Conservation (phyloP, 2,888 invertebrate genomes). For the Baccha elongata region DNA sequence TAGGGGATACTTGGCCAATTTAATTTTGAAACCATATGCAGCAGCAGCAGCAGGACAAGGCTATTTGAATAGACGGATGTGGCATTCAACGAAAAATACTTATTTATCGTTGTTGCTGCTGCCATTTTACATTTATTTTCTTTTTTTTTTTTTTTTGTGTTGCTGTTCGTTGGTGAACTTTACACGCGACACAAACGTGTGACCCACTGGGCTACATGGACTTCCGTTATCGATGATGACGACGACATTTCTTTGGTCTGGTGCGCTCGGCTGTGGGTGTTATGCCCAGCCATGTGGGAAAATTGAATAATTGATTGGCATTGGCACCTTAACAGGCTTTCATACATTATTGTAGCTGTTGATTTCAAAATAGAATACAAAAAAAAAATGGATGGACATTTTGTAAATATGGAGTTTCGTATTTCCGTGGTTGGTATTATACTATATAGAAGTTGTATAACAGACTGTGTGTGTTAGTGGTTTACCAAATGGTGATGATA, state of each 20-base stretch:
- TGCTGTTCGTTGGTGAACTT: constrained; percentile 25
- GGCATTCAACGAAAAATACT: constrained; percentile 41
- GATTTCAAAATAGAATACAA: constrained; percentile 39
- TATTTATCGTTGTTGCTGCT: constrained; percentile 44
- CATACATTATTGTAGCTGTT: constrained; percentile 53
- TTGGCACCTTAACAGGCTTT: constrained; percentile 71
- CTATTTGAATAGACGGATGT: constrained; percentile 46
- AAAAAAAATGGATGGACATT: constrained; percentile 15
- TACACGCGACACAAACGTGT: constrained; percentile 33
- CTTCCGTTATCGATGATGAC: constrained; percentile 23
- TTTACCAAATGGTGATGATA: constrained; percentile 28
- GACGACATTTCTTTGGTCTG: constrained; percentile 26
- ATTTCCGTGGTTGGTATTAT: constrained; percentile 29
- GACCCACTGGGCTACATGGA: constrained; percentile 14
- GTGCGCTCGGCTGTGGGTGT: constrained; percentile 35
- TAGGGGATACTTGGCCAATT: constrained; percentile 63
- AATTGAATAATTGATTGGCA: constrained; percentile 73
- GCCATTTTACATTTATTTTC: constrained; percentile 32
- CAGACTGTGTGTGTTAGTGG: constrained; percentile 38
- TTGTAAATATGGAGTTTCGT: constrained; percentile 31
- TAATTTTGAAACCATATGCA: constrained; percentile 52
- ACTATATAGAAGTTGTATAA: no score
- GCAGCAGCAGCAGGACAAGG: constrained; percentile 20
- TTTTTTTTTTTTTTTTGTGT: constrained; percentile 11
- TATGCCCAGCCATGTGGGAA: constrained; percentile 63